phyloP scores from a whole-genome alignment of 2,797 vertebrate genomes.

The Salmo trutta region DNA sequence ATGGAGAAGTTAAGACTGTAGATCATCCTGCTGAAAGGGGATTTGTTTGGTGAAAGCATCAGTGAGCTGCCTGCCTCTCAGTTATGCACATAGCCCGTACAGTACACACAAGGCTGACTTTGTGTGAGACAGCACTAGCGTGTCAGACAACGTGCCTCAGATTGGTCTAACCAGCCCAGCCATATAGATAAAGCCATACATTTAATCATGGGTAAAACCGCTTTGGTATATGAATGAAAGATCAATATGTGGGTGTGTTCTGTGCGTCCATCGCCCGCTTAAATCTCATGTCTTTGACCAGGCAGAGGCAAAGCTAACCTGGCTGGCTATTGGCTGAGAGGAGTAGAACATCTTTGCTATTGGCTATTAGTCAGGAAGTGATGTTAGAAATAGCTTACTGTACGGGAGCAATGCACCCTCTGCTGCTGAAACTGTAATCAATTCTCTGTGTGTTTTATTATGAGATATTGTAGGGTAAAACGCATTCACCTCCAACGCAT shows the following conservation, averaged over 20 bases:
- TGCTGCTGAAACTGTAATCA: neutral
- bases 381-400: neutral
- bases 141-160: neutral
- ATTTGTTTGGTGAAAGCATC: constrained; percentile 46
- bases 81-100: neutral
- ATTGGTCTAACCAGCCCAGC: neutral
- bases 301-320: neutral
- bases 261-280: neutral
- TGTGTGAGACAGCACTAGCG: neutral
- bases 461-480: neutral
- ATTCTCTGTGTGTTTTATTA: neutral
- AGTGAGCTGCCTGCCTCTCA: neutral
- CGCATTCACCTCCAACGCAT: constrained; percentile 10
- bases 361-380: neutral
- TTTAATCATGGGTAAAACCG: neutral
- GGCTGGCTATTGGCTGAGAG: neutral
- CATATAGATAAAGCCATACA: neutral
- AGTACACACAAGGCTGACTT: neutral
- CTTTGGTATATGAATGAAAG: neutral
- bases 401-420: neutral
- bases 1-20: constrained; percentile 59
- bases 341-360: neutral
- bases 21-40: constrained; percentile 60
- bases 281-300: neutral
- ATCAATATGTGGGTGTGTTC: neutral